These are phyloP conservation scores for Notodonta dromedarius DNA, from an alignment of 2,888 invertebrate genomes.

Conservation along the genomic window DNA sequence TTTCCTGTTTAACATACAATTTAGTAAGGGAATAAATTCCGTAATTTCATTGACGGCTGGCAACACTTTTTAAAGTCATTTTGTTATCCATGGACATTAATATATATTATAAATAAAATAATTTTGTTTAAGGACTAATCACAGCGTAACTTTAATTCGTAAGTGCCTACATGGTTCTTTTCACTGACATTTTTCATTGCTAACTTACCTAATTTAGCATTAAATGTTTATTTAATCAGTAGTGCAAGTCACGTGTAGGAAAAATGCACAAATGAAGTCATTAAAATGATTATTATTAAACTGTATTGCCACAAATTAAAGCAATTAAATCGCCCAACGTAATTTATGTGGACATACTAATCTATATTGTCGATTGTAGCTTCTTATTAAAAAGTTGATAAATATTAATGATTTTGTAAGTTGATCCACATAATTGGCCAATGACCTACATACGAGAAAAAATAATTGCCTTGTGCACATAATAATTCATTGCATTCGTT, in stretches of 20 bases:
- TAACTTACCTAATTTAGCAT: too few relatives aligned
- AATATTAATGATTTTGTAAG: conserved; percentile 7
- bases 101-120: too few relatives aligned
- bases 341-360: neutral
- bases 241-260: neutral
- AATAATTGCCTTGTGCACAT: conserved; percentile 30
- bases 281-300: neutral
- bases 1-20: too few relatives aligned
- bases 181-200: too few relatives aligned
- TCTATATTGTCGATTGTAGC: neutral
- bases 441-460: conserved; percentile 34
- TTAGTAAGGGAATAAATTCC: too few relatives aligned
- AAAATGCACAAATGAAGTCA: neutral
- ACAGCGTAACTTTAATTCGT: too few relatives aligned
- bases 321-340: conserved; percentile 1
- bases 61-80: too few relatives aligned
- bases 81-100: too few relatives aligned
- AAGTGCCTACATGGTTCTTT: too few relatives aligned
- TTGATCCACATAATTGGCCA: conserved; percentile 27
- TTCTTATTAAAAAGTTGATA: conserved; percentile 5
- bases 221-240: too few relatives aligned
- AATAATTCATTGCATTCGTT: conserved; percentile 44
- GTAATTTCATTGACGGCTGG: too few relatives aligned
- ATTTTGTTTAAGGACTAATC: too few relatives aligned
- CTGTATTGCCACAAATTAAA: neutral